Evolutionary conservation across 2,888 invertebrate species (phyloP), one percentile per base, ranked within the genome.

Genomic region (Thereva unica): DNA sequence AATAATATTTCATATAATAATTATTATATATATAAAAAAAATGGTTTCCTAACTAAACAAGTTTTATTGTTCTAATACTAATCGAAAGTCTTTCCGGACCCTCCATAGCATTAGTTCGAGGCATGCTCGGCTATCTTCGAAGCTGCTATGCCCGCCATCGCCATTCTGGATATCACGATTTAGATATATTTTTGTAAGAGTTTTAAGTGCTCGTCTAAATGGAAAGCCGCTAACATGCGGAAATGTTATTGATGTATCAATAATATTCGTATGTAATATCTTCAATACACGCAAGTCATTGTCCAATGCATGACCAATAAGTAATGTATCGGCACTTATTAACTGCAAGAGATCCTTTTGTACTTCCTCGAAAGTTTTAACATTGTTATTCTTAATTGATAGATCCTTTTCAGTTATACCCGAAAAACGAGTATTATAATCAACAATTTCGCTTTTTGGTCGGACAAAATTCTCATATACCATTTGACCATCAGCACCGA

Each of bases 231-330:
- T 83, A 67, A 86, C 84, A 77, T 97, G 96, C 0, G 96, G 95
- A 79, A 92, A 98, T 45, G 91, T 81, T 34, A 93, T 85, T 38
- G 94, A 88, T 0, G 98, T 98, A 77, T 99, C 98, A 65, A 98
- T 89, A 6, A 96, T 89, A 0, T 85, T 88, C 3, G 85, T 82
- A 77, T 97, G 97, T 6, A 95, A 84, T 49, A 97, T 83, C 77
- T 90, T 90, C 67, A 99, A 79, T 0, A 92, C 93, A 12, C 92
- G 85, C 65, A 99, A 83, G 82, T 99, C 99, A 78, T 94, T 95
- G 75, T 98, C 97, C 71, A 99, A 83, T 23, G 92, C 93, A 81
- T 99, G 99, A 0, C 99, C 99, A 69, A 99, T 89, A 4, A 99
- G 83, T 66, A 99, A 92, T 4, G 97, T 93, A 68, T 93, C 89